Conservation (phyloP, 1,140 invertebrate species). For the Drosophila murphyi region DNA sequence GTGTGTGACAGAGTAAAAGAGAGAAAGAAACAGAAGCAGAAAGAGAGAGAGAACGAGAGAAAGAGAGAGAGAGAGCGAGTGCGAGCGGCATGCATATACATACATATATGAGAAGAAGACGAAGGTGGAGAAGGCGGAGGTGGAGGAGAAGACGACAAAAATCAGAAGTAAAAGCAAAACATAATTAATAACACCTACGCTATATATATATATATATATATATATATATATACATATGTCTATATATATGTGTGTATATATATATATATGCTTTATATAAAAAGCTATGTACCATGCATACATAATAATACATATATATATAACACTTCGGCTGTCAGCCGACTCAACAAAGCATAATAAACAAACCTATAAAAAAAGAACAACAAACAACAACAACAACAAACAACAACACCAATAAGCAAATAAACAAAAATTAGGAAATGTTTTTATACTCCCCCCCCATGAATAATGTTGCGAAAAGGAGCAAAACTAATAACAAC, state of each 20-base stretch:
- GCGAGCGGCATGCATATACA: constrained; percentile 24
- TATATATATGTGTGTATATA: no score
- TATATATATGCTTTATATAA: constrained; percentile 18
- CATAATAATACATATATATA: constrained; percentile 28
- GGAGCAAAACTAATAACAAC: constrained; percentile 30
- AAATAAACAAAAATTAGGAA: constrained; percentile 16
- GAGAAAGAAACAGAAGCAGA: background rate
- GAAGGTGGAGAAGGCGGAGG: constrained; percentile 18
- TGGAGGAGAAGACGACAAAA: background rate
- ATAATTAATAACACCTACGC: constrained; percentile 47
- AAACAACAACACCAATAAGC: constrained; percentile 41
- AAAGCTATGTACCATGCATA: constrained; percentile 50
- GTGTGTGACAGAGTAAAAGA: constrained; percentile 5
- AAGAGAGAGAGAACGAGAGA: background rate
- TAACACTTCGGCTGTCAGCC: constrained; percentile 28
- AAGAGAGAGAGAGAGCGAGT: background rate
- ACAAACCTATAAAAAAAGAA: constrained; percentile 25
- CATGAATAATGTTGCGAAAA: background rate
- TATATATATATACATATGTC: background rate
- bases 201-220: constrained; percentile 47
- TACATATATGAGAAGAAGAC: constrained; percentile 17
- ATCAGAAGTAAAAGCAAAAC: constrained; percentile 32
- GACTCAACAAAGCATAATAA: constrained; percentile 15
- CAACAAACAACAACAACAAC: constrained; percentile 6
- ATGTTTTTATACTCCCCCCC: constrained; percentile 34